Conservation (phyloP, 1,140 invertebrate species). For the Chlorops oryzae region DNA sequence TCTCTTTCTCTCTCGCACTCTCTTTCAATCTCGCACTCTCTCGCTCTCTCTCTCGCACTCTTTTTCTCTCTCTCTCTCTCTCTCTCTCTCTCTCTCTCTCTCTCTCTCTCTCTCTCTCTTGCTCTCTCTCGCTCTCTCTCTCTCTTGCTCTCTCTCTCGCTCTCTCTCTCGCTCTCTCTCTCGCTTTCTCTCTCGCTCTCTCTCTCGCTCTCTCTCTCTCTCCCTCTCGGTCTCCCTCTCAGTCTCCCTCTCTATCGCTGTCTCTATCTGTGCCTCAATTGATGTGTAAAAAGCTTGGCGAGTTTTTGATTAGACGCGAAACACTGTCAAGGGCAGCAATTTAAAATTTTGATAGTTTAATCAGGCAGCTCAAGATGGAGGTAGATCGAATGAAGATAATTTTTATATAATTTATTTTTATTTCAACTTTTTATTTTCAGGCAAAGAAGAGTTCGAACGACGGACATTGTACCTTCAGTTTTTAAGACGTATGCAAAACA, state of each 20-base stretch:
- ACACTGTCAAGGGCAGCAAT: too few species aligned
- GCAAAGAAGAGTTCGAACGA: too few species aligned
- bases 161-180: not conserved
- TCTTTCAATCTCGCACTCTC: not conserved
- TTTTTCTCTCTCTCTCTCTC: not conserved
- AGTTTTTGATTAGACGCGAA: too few species aligned
- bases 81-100: not conserved
- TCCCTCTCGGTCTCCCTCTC: not conserved
- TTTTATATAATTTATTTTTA: too few species aligned
- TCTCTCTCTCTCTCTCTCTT: not conserved
- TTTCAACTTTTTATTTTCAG: too few species aligned
- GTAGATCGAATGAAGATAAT: too few species aligned
- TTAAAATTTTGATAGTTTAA: too few species aligned
- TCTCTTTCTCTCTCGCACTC: not conserved
- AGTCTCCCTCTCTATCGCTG: not conserved
- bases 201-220: not conserved
- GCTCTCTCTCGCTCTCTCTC: not conserved
- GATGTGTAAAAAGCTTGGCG: too few species aligned
- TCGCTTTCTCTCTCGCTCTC: not conserved
- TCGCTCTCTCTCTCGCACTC: not conserved
- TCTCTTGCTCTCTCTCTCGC: not conserved
- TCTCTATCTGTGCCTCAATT: too few species aligned
- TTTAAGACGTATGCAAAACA: too few species aligned
- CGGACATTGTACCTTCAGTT: too few species aligned
- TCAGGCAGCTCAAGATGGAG: too few species aligned